Evolutionary conservation across 2,113 vertebrate species (phyloP), one percentile per base, ranked within the genome.

Genomic region (Bubo blakistoni): DNA sequence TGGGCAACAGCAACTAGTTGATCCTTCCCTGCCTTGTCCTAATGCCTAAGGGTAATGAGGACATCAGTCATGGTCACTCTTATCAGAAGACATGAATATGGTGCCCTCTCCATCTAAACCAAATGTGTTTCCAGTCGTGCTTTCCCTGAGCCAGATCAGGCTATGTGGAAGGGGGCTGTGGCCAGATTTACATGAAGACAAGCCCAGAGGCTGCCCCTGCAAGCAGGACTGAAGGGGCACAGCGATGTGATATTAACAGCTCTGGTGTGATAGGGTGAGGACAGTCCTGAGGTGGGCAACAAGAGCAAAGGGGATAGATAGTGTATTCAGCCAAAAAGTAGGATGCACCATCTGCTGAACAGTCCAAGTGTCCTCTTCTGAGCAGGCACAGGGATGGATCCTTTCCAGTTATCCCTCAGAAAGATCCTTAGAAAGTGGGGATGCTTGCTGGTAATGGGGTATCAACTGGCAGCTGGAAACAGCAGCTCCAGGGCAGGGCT

Each of bases 281-380:
- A 46, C 32, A 76, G 26, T 32, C 32, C 29, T 0, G 0, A 30
- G 14, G 24, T 2, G 3, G 17, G 32, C 9, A 78, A 46, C 49
- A 86, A 42, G 20, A 71, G 7, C 1, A 7, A 74, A 73, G 49
- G 14, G 15, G 29, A 91, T 27, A 1, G 29, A 94, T 27, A 1
- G 0, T 26, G 17, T 25, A 59, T 47, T 17, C 24, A 71, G 12
- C 12, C 5, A 74, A 49, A 86, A 89, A 44, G 24, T 9, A 83
- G 49, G 36, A 44, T 82, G 44, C 36, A 69, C 16, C 8, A 4
- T 20, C 44, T 83, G 14, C 40, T 83, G 26, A 82, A 82, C 4
- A 32, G 46, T 49, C 34, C 4, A 67, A 83, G 27, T 27, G 46
- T 44, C 14, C 57, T 90, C 34, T 82, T 86, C 49, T 25, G 7